A percentile compares a stretch with the other conserved stretches of the same genome.
Conservation (phyloP, 2,888 invertebrate genomes). For the Omphaloscelis lunosa region DNA sequence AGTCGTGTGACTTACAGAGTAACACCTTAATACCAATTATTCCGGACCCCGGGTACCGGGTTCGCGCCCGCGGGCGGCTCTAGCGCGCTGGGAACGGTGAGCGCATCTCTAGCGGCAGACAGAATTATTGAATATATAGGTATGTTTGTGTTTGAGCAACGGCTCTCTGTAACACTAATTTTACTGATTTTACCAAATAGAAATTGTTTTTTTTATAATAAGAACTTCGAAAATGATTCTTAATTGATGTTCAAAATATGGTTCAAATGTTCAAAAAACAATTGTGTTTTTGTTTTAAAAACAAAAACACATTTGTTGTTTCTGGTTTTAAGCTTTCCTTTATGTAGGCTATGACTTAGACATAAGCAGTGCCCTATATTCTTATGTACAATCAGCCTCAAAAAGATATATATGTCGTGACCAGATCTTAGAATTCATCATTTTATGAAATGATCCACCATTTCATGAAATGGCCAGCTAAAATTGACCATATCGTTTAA, state of each 20-base stretch:
- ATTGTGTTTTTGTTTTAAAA: neutral
- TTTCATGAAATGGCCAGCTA: no score
- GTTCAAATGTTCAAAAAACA: no score
- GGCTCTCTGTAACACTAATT: neutral
- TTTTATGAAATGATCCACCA: no score
- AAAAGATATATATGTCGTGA: no score
- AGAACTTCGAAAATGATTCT: no score
- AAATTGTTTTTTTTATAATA: no score
- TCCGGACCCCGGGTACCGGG: neutral
- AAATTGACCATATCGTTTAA: no score
- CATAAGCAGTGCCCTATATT: no score
- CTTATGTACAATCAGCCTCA: no score
- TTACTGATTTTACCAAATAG: neutral
- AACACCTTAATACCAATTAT: slow-evolving; percentile 48
- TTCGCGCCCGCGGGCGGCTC: slow-evolving; percentile 12
- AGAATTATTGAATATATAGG: slow-evolving; percentile 30
- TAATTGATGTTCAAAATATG: no score
- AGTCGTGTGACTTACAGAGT: slow-evolving; percentile 37
- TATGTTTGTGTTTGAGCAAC: neutral
- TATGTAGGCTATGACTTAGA: neutral
- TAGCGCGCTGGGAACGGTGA: slow-evolving; percentile 6
- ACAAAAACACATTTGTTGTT: neutral
- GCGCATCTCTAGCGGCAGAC: slow-evolving; percentile 19
- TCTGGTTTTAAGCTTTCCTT: neutral
- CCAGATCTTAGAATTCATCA: no score